Evolutionary conservation across 2,113 vertebrate genomes (phyloP).

Genomic region (mouse (Mus musculus)): GRCm39 chr10:26876001-26876500

Average conservation of each 20-base stretch:
- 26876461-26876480: neutral
- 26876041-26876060: constrained; percentile 27
- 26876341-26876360: neutral
- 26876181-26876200: neutral
- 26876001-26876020: neutral
- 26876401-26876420: neutral
- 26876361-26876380: neutral
- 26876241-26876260: neutral
- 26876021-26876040: neutral
- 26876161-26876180: neutral
- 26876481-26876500: neutral
- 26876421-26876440: neutral
- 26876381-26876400: neutral
- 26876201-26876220: neutral
- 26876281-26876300: neutral
- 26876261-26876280: neutral
- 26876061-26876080: neutral
- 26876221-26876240: neutral
- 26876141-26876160: neutral
- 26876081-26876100: neutral
- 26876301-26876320: neutral
- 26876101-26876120: neutral
- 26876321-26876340: neutral
- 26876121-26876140: neutral
- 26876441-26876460: neutral